phyloP scores from a whole-genome alignment of 2,888 invertebrate genomes.

The Oscheius onirici region DNA sequence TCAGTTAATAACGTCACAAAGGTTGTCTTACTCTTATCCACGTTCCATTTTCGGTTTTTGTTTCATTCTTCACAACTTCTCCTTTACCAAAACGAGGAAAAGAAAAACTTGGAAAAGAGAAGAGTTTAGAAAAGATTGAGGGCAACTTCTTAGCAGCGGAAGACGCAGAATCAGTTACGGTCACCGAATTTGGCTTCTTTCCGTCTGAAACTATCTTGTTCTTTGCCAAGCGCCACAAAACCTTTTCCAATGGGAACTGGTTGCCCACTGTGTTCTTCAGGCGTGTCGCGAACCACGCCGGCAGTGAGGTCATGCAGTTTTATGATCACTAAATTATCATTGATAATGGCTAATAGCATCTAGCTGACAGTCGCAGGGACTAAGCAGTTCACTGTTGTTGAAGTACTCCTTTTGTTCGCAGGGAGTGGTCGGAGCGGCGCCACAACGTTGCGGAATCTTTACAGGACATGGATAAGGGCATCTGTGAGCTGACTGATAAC shows the following conservation, averaged over 20 bases:
- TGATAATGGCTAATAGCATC: neutral
- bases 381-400: constrained; percentile 26
- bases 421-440: constrained; percentile 20
- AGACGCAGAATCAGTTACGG: constrained; percentile 21
- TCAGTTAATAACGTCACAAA: no score
- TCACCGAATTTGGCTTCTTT: constrained; percentile 18
- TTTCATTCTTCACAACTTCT: constrained; percentile 13
- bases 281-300: constrained; percentile 3
- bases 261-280: constrained; percentile 20
- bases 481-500: neutral
- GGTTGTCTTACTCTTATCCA: constrained; percentile 4
- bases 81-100: neutral
- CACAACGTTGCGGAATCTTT: constrained; percentile 6
- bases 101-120: constrained; percentile 12
- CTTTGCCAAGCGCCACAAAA: neutral
- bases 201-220: neutral
- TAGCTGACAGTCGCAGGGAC: constrained; percentile 20
- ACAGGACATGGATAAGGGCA: constrained; percentile 15
- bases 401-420: neutral
- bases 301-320: constrained; percentile 28
- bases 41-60: constrained; percentile 10
- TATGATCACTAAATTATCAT: constrained; percentile 23
- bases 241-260: constrained; percentile 30
- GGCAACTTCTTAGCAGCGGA: constrained; percentile 7
- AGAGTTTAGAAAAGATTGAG: constrained; percentile 10